A percentile compares a stretch with the other conserved stretches of the same genome.
These are phyloP conservation scores for Clarias gariepinus DNA, from an alignment of 2,113 vertebrate species.

Conservation along the genomic window DNA sequence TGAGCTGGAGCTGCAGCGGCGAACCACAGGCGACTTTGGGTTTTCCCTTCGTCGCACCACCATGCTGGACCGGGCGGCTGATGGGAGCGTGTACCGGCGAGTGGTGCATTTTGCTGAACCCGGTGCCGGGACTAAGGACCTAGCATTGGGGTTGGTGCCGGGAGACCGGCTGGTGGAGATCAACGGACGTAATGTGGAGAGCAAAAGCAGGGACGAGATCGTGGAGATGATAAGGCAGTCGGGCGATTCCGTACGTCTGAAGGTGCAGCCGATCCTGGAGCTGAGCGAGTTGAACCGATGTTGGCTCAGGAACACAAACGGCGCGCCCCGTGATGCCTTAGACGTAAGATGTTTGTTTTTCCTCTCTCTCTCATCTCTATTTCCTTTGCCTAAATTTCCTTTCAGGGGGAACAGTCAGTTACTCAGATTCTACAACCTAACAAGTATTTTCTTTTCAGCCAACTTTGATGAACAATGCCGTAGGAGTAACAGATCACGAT, in stretches of 20 bases:
- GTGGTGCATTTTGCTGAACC: slow-evolving; percentile 96
- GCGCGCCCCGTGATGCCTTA: slow-evolving; percentile 69
- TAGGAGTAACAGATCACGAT: not conserved
- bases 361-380: not conserved
- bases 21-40: slow-evolving; percentile 93
- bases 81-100: slow-evolving; percentile 82
- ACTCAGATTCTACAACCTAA: not conserved
- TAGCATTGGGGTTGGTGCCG: slow-evolving; percentile 87
- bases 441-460: not conserved
- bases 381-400: not conserved
- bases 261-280: slow-evolving; percentile 94
- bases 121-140: slow-evolving; percentile 86
- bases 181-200: slow-evolving; percentile 91
- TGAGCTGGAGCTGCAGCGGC: slow-evolving; percentile 86
- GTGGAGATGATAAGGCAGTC: slow-evolving; percentile 99
- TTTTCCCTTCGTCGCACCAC: slow-evolving; percentile 94
- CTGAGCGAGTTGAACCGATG: slow-evolving; percentile 89
- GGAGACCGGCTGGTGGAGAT: slow-evolving; percentile 94
- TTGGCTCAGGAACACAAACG: slow-evolving; percentile 83
- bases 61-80: slow-evolving; percentile 84
- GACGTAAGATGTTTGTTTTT: slow-evolving; percentile 80
- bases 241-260: slow-evolving; percentile 86
- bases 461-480: not conserved
- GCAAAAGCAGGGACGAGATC: slow-evolving; percentile 89
- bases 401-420: not conserved